phyloP scores from a whole-genome alignment of 2,888 invertebrate species.

The Lochmaea capreae region DNA sequence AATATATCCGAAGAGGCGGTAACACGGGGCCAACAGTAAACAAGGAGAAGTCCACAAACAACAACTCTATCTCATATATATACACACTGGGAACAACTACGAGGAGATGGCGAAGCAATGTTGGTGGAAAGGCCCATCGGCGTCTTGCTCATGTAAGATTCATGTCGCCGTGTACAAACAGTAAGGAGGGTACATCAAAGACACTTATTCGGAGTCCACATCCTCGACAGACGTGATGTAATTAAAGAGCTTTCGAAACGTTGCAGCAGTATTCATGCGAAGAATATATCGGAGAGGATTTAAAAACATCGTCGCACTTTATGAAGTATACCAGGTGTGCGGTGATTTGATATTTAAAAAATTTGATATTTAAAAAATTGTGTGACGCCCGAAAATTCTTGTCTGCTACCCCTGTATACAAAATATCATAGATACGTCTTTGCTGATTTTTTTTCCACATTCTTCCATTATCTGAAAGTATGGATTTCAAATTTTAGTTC shows the following conservation, averaged over 20 bases:
- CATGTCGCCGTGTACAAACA: constrained; percentile 64
- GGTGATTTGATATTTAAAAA: neutral
- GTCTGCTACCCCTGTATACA: too few species aligned
- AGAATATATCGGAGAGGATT: constrained; percentile 45
- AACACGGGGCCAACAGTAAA: constrained; percentile 48
- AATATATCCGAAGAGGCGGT: constrained; percentile 45
- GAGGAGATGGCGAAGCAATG: constrained; percentile 53
- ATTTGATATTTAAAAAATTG: too few species aligned
- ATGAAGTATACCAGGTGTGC: neutral
- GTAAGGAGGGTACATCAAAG: constrained; percentile 65
- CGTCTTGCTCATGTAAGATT: constrained; percentile 64
- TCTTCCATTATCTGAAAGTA: too few species aligned
- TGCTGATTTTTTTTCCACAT: too few species aligned
- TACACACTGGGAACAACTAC: constrained; percentile 39
- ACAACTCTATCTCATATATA: constrained; percentile 46
- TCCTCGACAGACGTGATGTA: constrained; percentile 61
- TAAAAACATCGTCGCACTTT: constrained; percentile 9
- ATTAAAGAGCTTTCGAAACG: constrained; percentile 51
- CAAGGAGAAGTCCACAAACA: constrained; percentile 46
- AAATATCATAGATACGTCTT: too few species aligned
- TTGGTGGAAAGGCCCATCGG: constrained; percentile 58
- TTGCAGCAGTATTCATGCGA: constrained; percentile 46
- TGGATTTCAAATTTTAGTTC: too few species aligned
- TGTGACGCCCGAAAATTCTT: too few species aligned
- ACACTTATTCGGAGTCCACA: constrained; percentile 58